phyloP scores from a whole-genome alignment of 2,113 vertebrate genomes.

The Meriones unguiculatus region DNA sequence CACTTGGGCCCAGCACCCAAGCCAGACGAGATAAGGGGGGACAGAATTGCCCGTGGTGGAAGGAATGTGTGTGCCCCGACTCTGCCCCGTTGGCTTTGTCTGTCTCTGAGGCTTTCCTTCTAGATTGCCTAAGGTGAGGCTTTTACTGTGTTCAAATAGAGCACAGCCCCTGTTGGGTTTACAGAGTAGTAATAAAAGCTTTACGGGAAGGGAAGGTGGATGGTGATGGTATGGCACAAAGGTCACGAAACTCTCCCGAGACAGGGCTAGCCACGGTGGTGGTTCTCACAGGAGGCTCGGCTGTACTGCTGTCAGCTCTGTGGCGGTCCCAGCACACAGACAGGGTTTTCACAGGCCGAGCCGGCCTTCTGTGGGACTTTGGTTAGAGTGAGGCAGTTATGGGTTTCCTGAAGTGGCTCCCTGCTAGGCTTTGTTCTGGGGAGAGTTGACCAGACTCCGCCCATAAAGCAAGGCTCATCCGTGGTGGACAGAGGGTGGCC shows the following conservation, averaged over 20 bases:
- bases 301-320: background rate
- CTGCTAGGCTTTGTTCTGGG: background rate
- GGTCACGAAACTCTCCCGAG: background rate
- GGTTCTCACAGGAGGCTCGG: background rate
- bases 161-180: background rate
- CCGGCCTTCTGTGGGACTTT: background rate
- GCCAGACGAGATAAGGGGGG: background rate
- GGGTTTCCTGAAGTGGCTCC: background rate
- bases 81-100: background rate
- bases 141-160: conserved; percentile 60
- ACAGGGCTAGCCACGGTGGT: background rate
- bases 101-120: conserved; percentile 4
- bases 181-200: background rate
- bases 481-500: background rate
- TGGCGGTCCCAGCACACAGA: background rate
- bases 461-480: background rate
- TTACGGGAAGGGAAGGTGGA: background rate
- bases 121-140: conserved; percentile 35
- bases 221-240: background rate
- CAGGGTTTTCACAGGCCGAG: conserved; percentile 6
- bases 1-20: background rate
- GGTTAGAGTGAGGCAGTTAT: background rate
- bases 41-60: background rate
- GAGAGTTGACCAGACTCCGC: conserved; percentile 20
- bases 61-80: background rate